Conservation (phyloP, 1,140 invertebrate species). For the Drosophila ogumai region DNA sequence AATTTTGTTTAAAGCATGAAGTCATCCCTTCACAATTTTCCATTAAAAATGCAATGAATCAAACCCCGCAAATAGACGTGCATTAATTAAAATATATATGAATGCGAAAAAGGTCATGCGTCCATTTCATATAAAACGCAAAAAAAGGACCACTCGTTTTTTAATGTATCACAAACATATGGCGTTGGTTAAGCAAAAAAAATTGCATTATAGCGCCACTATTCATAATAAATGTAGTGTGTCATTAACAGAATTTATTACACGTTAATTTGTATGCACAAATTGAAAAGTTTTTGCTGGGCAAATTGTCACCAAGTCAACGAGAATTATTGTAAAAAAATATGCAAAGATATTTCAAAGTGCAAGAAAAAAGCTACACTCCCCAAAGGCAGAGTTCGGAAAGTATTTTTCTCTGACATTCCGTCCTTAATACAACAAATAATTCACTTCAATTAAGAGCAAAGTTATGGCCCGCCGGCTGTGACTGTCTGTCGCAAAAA, state of each 20-base stretch:
- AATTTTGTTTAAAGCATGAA: constrained; percentile 32
- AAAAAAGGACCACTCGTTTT: constrained; percentile 4
- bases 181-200: constrained; percentile 15
- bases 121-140: too few species aligned
- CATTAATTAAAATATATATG: constrained; percentile 50
- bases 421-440: constrained; percentile 34
- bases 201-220: not conserved
- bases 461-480: constrained; percentile 41
- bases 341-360: not conserved
- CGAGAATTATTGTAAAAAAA: constrained; percentile 14
- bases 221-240: constrained; percentile 28
- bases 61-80: constrained; percentile 7
- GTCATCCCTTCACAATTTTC: constrained; percentile 35
- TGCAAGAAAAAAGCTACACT: constrained; percentile 4
- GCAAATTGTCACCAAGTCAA: constrained; percentile 29
- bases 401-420: constrained; percentile 25
- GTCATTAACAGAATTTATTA: constrained; percentile 42
- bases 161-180: constrained; percentile 41
- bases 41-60: constrained; percentile 47
- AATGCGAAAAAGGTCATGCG: constrained; percentile 13
- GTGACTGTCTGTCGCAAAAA: constrained; percentile 41
- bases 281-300: constrained; percentile 46
- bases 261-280: constrained; percentile 32
- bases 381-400: constrained; percentile 27
- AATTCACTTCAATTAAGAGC: constrained; percentile 43